Evolutionary conservation across 2,888 invertebrate species (phyloP), one percentile per base, ranked within the genome.

Genomic region (Syrphus vitripennis): DNA sequence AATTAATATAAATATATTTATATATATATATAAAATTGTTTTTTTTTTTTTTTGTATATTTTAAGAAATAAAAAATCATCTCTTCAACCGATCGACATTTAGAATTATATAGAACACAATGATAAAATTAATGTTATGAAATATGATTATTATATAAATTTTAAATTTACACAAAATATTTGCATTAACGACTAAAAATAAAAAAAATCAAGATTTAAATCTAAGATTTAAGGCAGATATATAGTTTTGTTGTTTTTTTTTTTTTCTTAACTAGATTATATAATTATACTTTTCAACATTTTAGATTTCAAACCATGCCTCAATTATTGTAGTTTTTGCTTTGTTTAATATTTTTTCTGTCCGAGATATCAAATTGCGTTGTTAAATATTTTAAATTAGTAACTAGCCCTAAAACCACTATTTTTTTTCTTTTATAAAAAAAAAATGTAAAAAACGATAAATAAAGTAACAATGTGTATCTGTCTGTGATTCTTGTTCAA

Each of bases 41-140:
- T 34, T 34, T 34, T 34, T 34, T 9, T 57, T n/a, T 12, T 42
- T 71, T 63, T 29, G 10, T 74, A 37, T 74, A 29, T 37, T 63
- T 74, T 63, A 63, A 34, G 26, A 61, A 59, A 45, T 61, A 61
- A 48, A n/a, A 29, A 29, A 31, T 24, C 53, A 34, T 37, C 40
- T 70, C 37, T 42, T 59, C n/a, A 59, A 82, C 86, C 82, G 31
- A 81, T 67, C 77, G 50, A 82, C 29, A 65, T 45, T 45, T n/a
- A n/a, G n/a, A n/a, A n/a, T n/a, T 65, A 29, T 82, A 74, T 21
- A 82, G 86, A 86, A 86, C 86, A 86, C 86, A 86, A 86, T 82
- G 65, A 65, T 45, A 65, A 65, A 78, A 78, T 82, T 82, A 78
- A 69, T 77, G 74, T 70, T 82, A 82, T 76, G 57, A 45, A 82